A percentile compares a stretch with the other conserved stretches of the same genome.
These are phyloP conservation scores for Oscheius onirici DNA, from an alignment of 2,888 invertebrate genomes.

Conservation along the genomic window DNA sequence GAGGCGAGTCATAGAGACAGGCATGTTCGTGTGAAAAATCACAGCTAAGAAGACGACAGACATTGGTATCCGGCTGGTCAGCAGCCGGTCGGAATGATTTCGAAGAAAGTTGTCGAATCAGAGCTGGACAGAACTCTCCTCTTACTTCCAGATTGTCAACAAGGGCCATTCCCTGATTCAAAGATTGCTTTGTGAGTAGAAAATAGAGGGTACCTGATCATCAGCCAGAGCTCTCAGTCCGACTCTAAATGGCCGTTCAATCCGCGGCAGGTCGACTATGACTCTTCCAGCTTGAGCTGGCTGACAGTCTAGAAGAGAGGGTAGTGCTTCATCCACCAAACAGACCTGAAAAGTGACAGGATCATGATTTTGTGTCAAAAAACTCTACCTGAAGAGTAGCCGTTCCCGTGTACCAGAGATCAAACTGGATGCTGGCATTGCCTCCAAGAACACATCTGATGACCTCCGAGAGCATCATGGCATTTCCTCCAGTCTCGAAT, in stretches of 20 bases:
- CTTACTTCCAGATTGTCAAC: conserved; percentile 52
- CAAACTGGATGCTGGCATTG: conserved; percentile 51
- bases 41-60: conserved; percentile 66
- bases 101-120: conserved; percentile 51
- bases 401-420: conserved; percentile 56
- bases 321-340: conserved; percentile 56
- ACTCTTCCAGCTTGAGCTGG: conserved; percentile 50
- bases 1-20: conserved; percentile 64
- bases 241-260: conserved; percentile 57
- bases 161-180: conserved; percentile 54
- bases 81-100: conserved; percentile 51
- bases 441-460: conserved; percentile 46
- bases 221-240: conserved; percentile 55
- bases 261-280: conserved; percentile 55
- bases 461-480: conserved; percentile 57
- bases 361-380: too few relatives aligned
- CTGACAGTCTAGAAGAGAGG: conserved; percentile 60
- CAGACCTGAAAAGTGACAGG: conserved; percentile 44
- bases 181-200: background rate
- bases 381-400: conserved; percentile 47
- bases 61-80: conserved; percentile 63
- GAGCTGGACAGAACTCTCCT: conserved; percentile 50
- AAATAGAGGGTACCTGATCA: conserved; percentile 30
- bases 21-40: conserved; percentile 61
- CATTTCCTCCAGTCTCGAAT: conserved; percentile 56